Evolutionary conservation across 2,113 vertebrate species (phyloP).

Genomic region (Petroica traversi): DNA sequence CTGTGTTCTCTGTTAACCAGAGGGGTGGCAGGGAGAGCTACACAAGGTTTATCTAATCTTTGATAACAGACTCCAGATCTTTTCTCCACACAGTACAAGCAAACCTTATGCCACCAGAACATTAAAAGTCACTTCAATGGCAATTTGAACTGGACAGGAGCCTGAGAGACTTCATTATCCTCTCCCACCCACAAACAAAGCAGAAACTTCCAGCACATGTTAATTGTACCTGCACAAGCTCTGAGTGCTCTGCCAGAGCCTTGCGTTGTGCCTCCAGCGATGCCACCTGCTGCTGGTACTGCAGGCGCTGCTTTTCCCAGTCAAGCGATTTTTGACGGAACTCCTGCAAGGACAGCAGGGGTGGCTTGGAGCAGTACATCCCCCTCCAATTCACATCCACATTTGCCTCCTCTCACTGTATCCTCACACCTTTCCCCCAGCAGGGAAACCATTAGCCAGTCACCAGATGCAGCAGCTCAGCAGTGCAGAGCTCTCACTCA

Average conservation of each 20-base stretch:
- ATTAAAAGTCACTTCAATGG: background rate
- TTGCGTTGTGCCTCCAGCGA: conserved; percentile 87
- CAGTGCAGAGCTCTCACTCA: background rate
- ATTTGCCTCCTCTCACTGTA: background rate
- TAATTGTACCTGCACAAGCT: conserved; percentile 80
- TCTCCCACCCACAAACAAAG: background rate
- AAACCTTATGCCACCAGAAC: background rate
- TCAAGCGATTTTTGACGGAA: conserved; percentile 81
- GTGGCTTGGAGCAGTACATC: background rate
- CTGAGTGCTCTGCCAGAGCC: conserved; percentile 83
- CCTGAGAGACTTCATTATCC: background rate
- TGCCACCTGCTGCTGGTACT: conserved; percentile 85
- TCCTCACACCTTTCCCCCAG: conserved; percentile 18
- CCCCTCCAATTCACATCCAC: background rate
- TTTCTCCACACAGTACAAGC: background rate
- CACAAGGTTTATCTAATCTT: background rate
- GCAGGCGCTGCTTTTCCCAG: conserved; percentile 88
- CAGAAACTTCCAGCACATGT: background rate
- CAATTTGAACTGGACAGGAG: background rate
- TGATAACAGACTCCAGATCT: background rate
- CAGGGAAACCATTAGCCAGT: conserved; percentile 58
- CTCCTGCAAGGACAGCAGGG: conserved; percentile 78
- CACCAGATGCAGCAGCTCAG: conserved; percentile 9
- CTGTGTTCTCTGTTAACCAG: background rate
- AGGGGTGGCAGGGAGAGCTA: background rate